These are phyloP conservation scores for Semaprochilodus insignis DNA, from an alignment of 2,797 vertebrate genomes.

Conservation along the genomic window DNA sequence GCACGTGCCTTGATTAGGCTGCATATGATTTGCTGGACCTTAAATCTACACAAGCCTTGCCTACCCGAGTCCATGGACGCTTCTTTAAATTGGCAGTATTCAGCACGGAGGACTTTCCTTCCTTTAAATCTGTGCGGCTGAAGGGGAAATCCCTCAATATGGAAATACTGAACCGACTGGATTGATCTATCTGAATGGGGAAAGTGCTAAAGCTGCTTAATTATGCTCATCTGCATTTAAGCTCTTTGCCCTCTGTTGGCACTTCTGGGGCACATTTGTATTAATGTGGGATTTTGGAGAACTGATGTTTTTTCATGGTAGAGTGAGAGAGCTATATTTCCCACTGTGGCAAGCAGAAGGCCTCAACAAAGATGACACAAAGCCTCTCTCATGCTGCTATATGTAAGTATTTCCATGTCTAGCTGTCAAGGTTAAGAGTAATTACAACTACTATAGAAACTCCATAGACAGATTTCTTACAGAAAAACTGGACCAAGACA, in stretches of 20 bases:
- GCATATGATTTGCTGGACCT: slow-evolving; percentile 14
- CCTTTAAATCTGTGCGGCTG: slow-evolving; percentile 11
- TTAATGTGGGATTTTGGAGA: slow-evolving; percentile 5
- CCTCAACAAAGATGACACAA: background rate
- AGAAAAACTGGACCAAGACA: no score
- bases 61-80: slow-evolving; percentile 18
- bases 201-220: slow-evolving; percentile 15
- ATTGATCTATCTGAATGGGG: background rate
- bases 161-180: background rate
- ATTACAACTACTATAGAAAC: no score
- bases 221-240: slow-evolving; percentile 14
- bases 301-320: background rate
- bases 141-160: slow-evolving; percentile 16
- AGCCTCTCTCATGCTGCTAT: background rate
- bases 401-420: background rate
- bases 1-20: slow-evolving; percentile 19
- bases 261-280: background rate
- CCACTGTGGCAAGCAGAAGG: background rate
- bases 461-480: no score
- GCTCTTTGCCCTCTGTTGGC: background rate
- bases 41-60: slow-evolving; percentile 29
- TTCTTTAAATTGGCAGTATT: slow-evolving; percentile 28
- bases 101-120: background rate
- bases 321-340: background rate
- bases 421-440: background rate